Evolutionary conservation across 2,888 invertebrate species (phyloP).

Genomic region (Axea sp.): DNA sequence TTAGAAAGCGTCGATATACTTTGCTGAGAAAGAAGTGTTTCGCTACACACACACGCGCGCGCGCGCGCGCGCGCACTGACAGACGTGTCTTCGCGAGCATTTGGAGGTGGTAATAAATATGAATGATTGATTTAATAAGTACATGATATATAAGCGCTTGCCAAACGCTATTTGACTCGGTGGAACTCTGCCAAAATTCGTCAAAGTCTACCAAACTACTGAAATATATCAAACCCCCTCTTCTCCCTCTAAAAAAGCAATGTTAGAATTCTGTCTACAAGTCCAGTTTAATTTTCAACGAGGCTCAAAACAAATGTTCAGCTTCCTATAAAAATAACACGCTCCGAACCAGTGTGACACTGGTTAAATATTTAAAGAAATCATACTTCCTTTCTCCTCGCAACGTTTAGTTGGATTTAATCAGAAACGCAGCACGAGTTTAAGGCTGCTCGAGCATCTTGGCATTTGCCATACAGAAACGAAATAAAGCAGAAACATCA

Average conservation of each 20-base stretch:
- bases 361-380: too few species aligned
- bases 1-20: background rate
- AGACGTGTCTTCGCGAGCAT: background rate
- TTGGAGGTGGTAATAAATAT: constrained; percentile 40
- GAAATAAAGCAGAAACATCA: too few species aligned
- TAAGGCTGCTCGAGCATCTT: too few species aligned
- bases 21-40: background rate
- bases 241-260: background rate
- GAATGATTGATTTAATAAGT: constrained; percentile 59
- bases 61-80: background rate
- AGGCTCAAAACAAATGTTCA: too few species aligned
- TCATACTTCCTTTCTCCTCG: too few species aligned
- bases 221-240: constrained; percentile 37
- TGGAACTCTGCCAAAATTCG: constrained; percentile 51
- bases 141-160: constrained; percentile 52
- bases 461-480: too few species aligned
- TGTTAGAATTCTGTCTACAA: constrained; percentile 23
- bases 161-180: constrained; percentile 52
- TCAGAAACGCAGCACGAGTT: too few species aligned
- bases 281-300: constrained; percentile 5
- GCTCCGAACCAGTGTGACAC: too few species aligned
- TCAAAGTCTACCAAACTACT: constrained; percentile 49
- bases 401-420: too few species aligned
- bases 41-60: too few species aligned
- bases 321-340: too few species aligned